Conservation (phyloP, 2,113 vertebrate species). For the Chauna torquata region DNA sequence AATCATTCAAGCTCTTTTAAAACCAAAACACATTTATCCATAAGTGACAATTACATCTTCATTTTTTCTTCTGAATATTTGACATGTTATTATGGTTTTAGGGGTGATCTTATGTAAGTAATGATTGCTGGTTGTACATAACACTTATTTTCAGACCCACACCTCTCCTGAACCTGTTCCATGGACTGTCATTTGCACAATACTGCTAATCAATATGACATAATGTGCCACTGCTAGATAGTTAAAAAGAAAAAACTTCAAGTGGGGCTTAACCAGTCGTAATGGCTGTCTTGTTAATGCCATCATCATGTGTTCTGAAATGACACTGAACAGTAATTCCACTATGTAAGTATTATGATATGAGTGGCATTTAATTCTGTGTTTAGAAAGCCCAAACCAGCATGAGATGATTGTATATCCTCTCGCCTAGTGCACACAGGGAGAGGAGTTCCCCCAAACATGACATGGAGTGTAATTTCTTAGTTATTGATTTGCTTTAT, state of each 20-base stretch:
- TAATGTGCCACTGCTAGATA: background rate
- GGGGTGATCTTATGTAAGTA: background rate
- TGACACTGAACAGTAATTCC: constrained; percentile 28
- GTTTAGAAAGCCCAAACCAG: constrained; percentile 38
- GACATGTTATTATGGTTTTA: background rate
- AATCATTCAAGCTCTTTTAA: constrained; percentile 42
- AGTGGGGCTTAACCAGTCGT: background rate
- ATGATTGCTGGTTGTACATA: background rate
- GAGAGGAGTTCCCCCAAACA: constrained; percentile 35
- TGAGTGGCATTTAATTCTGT: constrained; percentile 29
- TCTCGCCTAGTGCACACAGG: background rate
- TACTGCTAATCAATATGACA: constrained; percentile 16
- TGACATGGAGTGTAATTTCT: constrained; percentile 31
- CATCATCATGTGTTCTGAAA: background rate
- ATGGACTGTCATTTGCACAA: background rate
- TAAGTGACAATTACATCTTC: constrained; percentile 57
- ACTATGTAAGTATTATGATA: background rate
- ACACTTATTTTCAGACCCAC: constrained; percentile 1
- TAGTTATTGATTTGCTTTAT: constrained; percentile 38
- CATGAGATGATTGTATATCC: constrained; percentile 18
- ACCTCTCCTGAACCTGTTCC: constrained; percentile 14
- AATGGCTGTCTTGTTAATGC: constrained; percentile 12
- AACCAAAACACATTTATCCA: constrained; percentile 51
- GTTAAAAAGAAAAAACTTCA: constrained; percentile 3
- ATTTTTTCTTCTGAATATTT: background rate